Evolutionary conservation across 2,797 vertebrate genomes (phyloP).

Genomic region (Smutsia temminckii): DNA sequence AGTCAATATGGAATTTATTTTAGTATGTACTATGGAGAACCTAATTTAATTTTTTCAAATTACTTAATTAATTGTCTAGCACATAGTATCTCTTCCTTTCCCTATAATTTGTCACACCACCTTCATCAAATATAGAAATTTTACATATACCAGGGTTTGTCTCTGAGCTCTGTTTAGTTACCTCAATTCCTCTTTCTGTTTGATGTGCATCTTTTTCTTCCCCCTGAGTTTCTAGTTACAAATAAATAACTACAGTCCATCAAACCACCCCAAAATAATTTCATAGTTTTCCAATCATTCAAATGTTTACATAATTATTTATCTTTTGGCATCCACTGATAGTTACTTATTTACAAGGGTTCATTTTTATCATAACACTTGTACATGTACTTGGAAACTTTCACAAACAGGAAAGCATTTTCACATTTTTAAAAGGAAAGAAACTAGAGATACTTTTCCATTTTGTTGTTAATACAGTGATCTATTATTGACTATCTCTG

Average conservation of each 20-base stretch:
- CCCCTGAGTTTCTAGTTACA: constrained; percentile 6
- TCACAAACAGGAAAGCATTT: constrained; percentile 50
- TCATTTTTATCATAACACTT: background rate
- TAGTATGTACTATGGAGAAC: background rate
- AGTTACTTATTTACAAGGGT: constrained; percentile 20
- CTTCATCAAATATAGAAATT: background rate
- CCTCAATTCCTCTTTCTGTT: background rate
- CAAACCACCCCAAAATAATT: background rate
- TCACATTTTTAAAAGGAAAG: constrained; percentile 56
- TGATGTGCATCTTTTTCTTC: background rate
- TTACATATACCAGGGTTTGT: background rate
- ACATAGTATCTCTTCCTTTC: background rate
- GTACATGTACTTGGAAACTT: constrained; percentile 33
- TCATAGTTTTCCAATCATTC: constrained; percentile 15
- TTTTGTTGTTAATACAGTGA: constrained; percentile 3
- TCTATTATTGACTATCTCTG: background rate
- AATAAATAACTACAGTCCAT: constrained; percentile 6
- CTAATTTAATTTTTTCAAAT: constrained; percentile 22
- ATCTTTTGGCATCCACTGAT: constrained; percentile 38
- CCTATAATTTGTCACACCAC: background rate
- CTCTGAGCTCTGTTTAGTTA: background rate
- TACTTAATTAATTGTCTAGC: constrained; percentile 4
- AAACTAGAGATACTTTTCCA: background rate
- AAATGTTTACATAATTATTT: constrained; percentile 52
- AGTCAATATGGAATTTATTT: constrained; percentile 28